phyloP scores from a whole-genome alignment of 1,140 invertebrate species.

The Platorchestia sp. region DNA sequence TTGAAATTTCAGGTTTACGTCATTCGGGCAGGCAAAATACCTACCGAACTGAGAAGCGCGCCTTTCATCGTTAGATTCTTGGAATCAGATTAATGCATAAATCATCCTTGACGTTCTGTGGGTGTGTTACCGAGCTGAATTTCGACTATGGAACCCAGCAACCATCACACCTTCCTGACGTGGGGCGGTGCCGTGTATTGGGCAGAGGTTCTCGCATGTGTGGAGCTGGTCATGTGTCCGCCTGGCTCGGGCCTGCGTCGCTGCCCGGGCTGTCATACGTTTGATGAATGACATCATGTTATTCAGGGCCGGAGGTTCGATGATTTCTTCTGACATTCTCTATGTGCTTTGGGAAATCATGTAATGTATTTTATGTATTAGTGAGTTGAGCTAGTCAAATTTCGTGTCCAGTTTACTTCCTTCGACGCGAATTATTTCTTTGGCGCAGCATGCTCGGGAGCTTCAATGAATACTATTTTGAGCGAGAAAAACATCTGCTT shows the following conservation, averaged over 20 bases:
- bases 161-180: background rate
- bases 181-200: background rate
- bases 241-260: background rate
- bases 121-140: background rate
- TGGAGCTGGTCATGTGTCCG: background rate
- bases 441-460: too few relatives aligned
- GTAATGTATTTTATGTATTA: background rate
- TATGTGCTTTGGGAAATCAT: background rate
- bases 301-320: background rate
- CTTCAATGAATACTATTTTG: too few relatives aligned
- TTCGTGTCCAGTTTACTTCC: too few relatives aligned
- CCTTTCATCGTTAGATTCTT: background rate
- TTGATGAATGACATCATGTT: background rate
- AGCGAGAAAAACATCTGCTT: too few relatives aligned
- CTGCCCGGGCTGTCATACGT: background rate
- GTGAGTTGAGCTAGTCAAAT: background rate
- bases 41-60: background rate
- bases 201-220: background rate
- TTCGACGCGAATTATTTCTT: too few relatives aligned
- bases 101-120: background rate
- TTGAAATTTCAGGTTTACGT: slow-evolving; percentile 19
- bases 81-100: slow-evolving; percentile 39
- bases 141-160: background rate
- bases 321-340: background rate
- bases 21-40: background rate